Evolutionary conservation across 2,888 invertebrate species (phyloP).

Genomic region (Chalcis sispes): DNA sequence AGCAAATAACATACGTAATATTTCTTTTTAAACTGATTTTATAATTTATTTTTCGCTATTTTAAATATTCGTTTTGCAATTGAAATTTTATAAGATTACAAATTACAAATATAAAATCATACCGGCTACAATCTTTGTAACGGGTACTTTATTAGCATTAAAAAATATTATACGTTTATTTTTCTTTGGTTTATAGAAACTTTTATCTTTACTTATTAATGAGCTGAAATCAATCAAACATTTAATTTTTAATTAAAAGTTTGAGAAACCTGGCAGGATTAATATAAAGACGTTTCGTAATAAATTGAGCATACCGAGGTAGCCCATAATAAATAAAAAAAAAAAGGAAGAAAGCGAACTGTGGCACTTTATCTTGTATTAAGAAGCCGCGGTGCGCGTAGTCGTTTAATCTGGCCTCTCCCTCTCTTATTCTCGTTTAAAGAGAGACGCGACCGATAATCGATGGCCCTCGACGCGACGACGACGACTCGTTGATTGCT

Average conservation of each 20-base stretch:
- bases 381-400: constrained; percentile 21
- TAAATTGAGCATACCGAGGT: constrained; percentile 11
- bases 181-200: no score
- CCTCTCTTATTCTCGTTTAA: constrained; percentile 21
- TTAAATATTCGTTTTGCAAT: no score
- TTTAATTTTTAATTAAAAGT: constrained; percentile 44
- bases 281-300: constrained; percentile 24
- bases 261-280: background rate
- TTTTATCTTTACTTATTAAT: background rate
- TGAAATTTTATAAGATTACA: no score
- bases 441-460: constrained; percentile 52
- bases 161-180: no score
- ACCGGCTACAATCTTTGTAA: no score
- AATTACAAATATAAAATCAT: no score
- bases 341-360: background rate
- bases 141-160: no score
- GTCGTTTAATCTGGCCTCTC: constrained; percentile 41
- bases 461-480: constrained; percentile 39
- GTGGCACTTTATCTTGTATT: constrained; percentile 27
- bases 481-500: constrained; percentile 14
- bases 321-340: background rate
- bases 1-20: no score
- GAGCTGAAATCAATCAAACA: background rate
- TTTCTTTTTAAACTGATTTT: no score
- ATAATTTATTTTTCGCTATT: no score